These are phyloP conservation scores for Tenthredo distinguenda DNA, from an alignment of 2,888 invertebrate species.

Conservation along the genomic window DNA sequence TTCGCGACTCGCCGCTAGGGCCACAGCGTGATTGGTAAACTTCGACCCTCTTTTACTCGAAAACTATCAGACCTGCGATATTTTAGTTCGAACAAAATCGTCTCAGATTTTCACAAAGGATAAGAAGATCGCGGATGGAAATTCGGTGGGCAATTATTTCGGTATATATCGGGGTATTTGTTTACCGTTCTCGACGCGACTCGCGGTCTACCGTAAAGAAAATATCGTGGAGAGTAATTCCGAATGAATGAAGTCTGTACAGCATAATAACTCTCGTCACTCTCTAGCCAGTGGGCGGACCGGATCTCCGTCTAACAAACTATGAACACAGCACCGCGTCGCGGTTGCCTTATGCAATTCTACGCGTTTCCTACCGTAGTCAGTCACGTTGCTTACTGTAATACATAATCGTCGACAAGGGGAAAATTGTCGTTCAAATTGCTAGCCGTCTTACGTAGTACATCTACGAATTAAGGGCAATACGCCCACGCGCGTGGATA, in stretches of 20 bases:
- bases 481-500: background rate
- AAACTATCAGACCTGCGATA: background rate
- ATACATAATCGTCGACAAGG: constrained; percentile 6
- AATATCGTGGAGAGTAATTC: background rate
- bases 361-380: constrained; percentile 30
- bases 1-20: constrained; percentile 26
- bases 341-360: constrained; percentile 34
- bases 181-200: background rate
- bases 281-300: constrained; percentile 30
- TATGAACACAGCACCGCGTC: constrained; percentile 28
- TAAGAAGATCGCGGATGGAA: background rate
- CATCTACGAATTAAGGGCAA: background rate
- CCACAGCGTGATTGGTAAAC: background rate
- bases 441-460: background rate
- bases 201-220: background rate
- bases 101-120: background rate
- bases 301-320: constrained; percentile 31
- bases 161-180: background rate
- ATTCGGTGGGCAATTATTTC: background rate
- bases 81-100: constrained; percentile 5
- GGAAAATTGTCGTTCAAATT: constrained; percentile 23
- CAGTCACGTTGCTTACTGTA: background rate
- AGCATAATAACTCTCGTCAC: background rate
- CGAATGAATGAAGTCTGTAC: constrained; percentile 14
- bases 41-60: background rate